phyloP scores from a whole-genome alignment of 2,888 invertebrate species.

The Allolobophora icterica region DNA sequence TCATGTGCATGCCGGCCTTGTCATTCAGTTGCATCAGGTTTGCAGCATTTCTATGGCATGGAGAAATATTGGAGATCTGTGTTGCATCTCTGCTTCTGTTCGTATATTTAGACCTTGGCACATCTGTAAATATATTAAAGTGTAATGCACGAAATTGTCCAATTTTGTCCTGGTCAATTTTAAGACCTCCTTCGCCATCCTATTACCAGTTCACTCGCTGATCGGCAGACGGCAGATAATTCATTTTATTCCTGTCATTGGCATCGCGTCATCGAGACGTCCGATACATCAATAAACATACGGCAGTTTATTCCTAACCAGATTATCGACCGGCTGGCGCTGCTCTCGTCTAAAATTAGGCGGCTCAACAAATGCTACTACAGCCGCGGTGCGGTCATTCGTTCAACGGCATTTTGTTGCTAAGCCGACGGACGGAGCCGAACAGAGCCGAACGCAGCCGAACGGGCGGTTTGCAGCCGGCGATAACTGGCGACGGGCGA shows the following conservation, averaged over 20 bases:
- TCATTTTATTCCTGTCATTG: neutral
- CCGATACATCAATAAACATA: constrained; percentile 17
- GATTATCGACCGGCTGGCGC: neutral
- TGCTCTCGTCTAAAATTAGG: neutral
- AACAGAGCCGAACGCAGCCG: neutral
- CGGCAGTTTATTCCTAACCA: constrained; percentile 12
- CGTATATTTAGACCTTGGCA: too few relatives aligned
- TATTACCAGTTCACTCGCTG: neutral
- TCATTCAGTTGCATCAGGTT: neutral
- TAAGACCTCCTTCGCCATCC: neutral
- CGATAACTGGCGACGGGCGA: neutral
- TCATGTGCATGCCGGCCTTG: neutral
- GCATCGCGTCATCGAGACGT: neutral
- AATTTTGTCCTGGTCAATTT: neutral
- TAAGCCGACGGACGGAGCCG: constrained; percentile 1
- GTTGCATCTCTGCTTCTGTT: neutral
- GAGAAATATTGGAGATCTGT: neutral
- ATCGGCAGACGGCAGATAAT: neutral
- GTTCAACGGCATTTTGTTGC: neutral
- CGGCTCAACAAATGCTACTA: constrained; percentile 2
- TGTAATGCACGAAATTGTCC: neutral
- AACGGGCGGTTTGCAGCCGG: neutral
- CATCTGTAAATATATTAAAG: neutral
- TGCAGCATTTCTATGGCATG: neutral
- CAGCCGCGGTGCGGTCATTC: neutral